Evolutionary conservation across 2,888 invertebrate genomes (phyloP).

Genomic region (Embidobia sp.): DNA sequence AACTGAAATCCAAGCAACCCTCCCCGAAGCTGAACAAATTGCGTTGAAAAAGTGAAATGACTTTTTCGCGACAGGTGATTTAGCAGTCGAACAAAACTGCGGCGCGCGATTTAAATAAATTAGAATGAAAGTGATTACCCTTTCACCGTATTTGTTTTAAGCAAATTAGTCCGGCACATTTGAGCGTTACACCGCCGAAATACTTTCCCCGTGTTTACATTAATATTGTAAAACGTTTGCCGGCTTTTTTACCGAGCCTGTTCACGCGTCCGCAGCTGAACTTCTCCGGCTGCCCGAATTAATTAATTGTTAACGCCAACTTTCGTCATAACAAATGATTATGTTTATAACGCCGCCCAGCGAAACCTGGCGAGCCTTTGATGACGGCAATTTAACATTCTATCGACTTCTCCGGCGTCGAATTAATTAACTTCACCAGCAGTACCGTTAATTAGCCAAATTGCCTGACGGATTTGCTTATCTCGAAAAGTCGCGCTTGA

Average conservation of each 20-base stretch:
- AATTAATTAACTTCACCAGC: constrained; percentile 28
- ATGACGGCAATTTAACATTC: constrained; percentile 14
- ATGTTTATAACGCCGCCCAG: neutral
- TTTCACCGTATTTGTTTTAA: constrained; percentile 18
- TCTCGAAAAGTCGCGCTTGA: neutral
- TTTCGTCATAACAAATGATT: neutral
- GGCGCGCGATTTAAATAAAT: constrained; percentile 27
- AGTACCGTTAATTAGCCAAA: constrained; percentile 24
- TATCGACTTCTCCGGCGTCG: neutral
- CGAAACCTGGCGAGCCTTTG: neutral
- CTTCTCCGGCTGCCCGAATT: too few relatives aligned
- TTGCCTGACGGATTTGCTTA: constrained; percentile 17
- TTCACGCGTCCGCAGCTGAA: too few relatives aligned
- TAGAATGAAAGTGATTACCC: constrained; percentile 16
- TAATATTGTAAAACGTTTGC: neutral
- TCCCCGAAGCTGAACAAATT: too few relatives aligned
- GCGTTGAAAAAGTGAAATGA: neutral
- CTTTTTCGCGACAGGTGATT: constrained; percentile 4
- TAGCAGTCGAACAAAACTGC: neutral
- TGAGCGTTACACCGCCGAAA: neutral
- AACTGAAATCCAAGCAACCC: too few relatives aligned
- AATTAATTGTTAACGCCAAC: neutral
- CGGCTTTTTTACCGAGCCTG: constrained; percentile 3
- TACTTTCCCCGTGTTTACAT: constrained; percentile 4
- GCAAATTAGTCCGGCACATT: constrained; percentile 13